Evolutionary conservation across 2,888 invertebrate species (phyloP).

Genomic region (Cordylochernes scorpioides): DNA sequence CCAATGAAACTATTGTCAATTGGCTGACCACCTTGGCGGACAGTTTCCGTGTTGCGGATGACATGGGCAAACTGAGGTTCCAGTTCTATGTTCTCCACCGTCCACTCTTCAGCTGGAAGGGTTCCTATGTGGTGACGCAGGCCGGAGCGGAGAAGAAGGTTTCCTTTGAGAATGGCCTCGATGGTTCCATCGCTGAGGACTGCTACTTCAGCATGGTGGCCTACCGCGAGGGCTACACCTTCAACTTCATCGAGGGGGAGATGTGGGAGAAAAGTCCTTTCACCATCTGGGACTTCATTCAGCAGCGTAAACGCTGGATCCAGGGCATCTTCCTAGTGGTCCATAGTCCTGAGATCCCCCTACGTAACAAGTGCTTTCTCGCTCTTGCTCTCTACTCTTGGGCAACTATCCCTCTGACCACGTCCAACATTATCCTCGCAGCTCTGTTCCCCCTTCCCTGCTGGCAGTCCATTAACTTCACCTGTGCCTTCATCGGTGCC

Average conservation of each 20-base stretch:
- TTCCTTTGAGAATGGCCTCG: conserved; percentile 80
- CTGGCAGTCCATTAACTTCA: conserved; percentile 42
- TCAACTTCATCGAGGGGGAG: conserved; percentile 87
- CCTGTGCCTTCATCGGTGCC: conserved; percentile 70
- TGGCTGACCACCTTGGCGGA: conserved; percentile 90
- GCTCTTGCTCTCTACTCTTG: conserved; percentile 77
- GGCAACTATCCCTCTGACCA: conserved; percentile 75
- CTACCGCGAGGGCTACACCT: conserved; percentile 59
- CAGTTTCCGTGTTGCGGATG: conserved; percentile 80
- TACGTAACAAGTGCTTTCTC: conserved; percentile 47
- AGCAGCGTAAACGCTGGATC: conserved; percentile 85
- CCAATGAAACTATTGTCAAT: conserved; percentile 77
- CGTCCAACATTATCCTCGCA: conserved; percentile 61
- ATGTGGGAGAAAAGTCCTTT: conserved; percentile 98
- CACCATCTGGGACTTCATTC: conserved; percentile 73
- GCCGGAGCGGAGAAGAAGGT: conserved; percentile 27
- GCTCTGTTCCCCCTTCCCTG: conserved; percentile 52
- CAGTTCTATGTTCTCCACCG: conserved; percentile 80
- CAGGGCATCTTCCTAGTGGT: conserved; percentile 27
- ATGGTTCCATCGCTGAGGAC: conserved; percentile 92
- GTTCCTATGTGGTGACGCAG: conserved; percentile 87
- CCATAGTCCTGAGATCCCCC: conserved; percentile 45
- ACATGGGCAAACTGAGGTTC: conserved; percentile 80
- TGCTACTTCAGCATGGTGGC: conserved; percentile 92
- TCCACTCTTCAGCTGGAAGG: conserved; percentile 91